Conservation (phyloP, 1,140 invertebrate genomes). For the Steinernema feltiae region DNA sequence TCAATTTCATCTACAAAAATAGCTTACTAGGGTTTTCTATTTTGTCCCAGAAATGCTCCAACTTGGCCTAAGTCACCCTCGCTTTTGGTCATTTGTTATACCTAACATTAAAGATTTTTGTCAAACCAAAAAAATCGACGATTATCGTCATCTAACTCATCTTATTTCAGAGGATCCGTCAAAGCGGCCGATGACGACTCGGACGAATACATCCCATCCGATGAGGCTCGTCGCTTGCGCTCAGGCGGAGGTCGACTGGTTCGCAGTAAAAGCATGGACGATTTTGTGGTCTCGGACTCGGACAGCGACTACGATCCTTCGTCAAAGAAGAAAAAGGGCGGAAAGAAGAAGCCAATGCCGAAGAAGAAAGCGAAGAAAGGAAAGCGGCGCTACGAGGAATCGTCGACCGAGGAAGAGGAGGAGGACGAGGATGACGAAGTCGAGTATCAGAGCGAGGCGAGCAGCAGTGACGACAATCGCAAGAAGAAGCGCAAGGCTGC, state of each 20-base stretch:
- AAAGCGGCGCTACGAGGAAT: neutral
- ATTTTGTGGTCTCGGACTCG: neutral
- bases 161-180: neutral
- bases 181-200: neutral
- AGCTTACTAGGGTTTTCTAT: no score
- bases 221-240: neutral
- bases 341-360: neutral
- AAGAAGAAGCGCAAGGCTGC: neutral
- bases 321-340: constrained; percentile 9
- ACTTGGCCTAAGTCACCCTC: no score
- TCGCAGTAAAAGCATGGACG: neutral
- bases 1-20: no score
- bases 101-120: no score
- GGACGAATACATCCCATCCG: neutral
- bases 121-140: no score
- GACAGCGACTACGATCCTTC: neutral
- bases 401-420: neutral
- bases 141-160: no score
- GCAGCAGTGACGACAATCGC: constrained; percentile 1
- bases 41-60: no score
- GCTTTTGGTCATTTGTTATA: no score
- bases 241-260: neutral
- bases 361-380: neutral
- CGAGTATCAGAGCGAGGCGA: constrained; percentile 1
- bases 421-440: neutral